Evolutionary conservation across 2,113 vertebrate species (phyloP).

Genomic region (Antechinus flavipes): DNA sequence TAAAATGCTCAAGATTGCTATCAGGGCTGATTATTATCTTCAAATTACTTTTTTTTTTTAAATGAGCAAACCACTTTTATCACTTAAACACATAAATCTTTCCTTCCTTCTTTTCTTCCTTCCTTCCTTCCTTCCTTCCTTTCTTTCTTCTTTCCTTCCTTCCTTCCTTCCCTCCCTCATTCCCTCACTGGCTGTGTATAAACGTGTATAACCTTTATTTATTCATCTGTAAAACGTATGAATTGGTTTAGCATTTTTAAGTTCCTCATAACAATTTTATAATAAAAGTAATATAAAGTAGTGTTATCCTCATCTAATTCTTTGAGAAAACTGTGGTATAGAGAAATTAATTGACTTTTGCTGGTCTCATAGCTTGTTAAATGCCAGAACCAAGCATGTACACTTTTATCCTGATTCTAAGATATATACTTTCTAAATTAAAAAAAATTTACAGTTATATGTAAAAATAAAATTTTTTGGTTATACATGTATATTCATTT

Average conservation of each 20-base stretch:
- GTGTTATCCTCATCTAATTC: neutral
- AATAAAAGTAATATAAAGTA: neutral
- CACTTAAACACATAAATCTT: neutral
- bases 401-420: neutral
- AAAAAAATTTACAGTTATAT: no score
- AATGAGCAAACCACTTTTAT: no score
- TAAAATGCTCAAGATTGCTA: no score
- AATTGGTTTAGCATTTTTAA: neutral
- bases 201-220: neutral
- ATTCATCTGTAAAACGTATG: neutral
- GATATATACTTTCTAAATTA: neutral
- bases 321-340: neutral
- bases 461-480: no score
- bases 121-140: neutral
- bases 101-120: neutral
- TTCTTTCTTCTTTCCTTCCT: neutral
- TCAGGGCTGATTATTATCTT: neutral
- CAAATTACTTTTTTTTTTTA: neutral
- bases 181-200: neutral
- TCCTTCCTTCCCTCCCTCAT: no score
- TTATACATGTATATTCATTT: no score
- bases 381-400: no score
- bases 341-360: neutral
- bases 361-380: no score
- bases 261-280: neutral